Base-by-base conservation (phyloP, 2,113 vertebrate species). In the Myotis davidii region DNA sequence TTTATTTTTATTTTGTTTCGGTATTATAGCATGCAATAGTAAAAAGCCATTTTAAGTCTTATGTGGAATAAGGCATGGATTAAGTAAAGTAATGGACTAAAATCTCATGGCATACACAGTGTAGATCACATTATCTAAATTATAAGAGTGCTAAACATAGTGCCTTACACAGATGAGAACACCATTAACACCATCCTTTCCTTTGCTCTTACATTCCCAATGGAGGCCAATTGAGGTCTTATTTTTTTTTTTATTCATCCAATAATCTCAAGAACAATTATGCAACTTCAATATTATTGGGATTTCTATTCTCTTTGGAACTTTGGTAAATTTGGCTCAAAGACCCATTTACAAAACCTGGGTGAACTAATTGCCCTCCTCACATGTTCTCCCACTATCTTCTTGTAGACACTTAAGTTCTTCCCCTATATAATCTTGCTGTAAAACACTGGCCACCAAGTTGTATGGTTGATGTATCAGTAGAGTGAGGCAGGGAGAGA, bases 371-470 rank as follows among this genome's bases (percentile, higher is more conserved):
- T 42, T 39, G 2, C 3, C 7, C 17, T 87, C 5, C 45, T 65
- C 76, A 42, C 10, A 50, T 45, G 2, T 9, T 59, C 20, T 11
- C 18, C 16, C 10, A 34, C 32, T 56, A n/a, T 8, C 4, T 37
- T 25, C 14, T 61, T 64, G 2, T 13, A 37, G n/a, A 54, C 3
- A 96, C 1, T 61, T 32, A 59, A 56, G 6, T 74, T 90, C 12
- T 48, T 11, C 7, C 4, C 1, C 9, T 12, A 32, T 11, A 14
- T 1, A 54, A 14, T 14, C 50, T 56, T 70, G 3, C 34, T 74
- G 8, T 5, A 2, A 32, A 85, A n/a, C 13, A 23, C 2, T 72
- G 16, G 2, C 2, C 9, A 61, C n/a, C 1, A 1, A 8, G 9
- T 34, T 54, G 2, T n/a, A n/a, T 78, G 21, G 1, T 85, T 13